These are phyloP conservation scores for Siniperca obscura DNA, from an alignment of 2,797 vertebrate genomes.

Conservation along the genomic window DNA sequence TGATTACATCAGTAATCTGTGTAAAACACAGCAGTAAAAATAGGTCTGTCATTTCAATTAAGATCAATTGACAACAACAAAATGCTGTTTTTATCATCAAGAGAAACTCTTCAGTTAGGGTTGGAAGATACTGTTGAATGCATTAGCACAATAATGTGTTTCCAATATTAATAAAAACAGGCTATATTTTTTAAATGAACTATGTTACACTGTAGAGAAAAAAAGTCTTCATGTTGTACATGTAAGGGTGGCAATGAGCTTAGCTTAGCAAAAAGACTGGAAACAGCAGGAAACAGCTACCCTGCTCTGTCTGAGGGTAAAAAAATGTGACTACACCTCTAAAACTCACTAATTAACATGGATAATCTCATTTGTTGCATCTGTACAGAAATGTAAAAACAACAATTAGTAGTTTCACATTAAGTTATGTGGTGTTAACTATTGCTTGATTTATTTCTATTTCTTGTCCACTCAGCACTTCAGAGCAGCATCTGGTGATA, in stretches of 20 bases:
- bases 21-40: not conserved
- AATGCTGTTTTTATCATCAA: not conserved
- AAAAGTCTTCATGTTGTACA: not conserved
- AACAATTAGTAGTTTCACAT: not conserved
- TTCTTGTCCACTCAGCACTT: not conserved
- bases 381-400: constrained; percentile 2
- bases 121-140: not conserved
- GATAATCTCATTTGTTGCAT: constrained; percentile 21
- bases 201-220: not conserved
- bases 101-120: not conserved
- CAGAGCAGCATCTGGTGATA: not conserved
- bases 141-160: not conserved
- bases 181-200: not conserved
- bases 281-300: not conserved
- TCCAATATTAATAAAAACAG: not conserved
- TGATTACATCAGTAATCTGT: not conserved
- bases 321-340: not conserved
- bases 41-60: not conserved
- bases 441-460: not conserved
- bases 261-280: not conserved
- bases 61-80: not conserved
- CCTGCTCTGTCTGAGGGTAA: not conserved
- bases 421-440: not conserved
- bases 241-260: not conserved
- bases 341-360: constrained; percentile 1